Percentiles rank a stretch among this genome's conserved stretches.
Evolutionary conservation across 2,113 vertebrate species (phyloP).

Genomic region (Vombatus ursinus): DNA sequence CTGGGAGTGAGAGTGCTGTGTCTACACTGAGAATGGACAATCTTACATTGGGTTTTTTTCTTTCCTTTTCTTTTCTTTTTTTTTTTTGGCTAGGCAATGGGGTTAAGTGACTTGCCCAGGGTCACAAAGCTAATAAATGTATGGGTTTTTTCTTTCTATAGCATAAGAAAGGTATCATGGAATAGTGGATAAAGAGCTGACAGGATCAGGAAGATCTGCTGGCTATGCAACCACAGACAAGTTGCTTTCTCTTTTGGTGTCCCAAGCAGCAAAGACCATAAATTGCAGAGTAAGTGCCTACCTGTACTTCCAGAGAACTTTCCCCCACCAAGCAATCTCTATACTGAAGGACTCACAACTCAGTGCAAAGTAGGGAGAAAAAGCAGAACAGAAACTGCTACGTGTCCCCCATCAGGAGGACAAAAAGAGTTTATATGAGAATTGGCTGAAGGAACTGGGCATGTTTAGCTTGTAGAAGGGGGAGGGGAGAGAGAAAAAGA

Average conservation of each 20-base stretch:
- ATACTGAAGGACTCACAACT: neutral
- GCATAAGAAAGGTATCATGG: neutral
- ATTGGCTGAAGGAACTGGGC: neutral
- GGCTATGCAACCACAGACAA: neutral
- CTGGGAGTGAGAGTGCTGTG: neutral
- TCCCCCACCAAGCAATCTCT: neutral
- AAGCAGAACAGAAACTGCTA: neutral
- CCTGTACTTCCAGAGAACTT: neutral
- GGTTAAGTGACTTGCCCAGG: no score
- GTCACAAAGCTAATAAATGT: no score
- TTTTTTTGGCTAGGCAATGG: no score
- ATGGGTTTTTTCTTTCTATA: neutral
- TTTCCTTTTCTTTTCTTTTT: neutral
- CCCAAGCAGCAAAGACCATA: neutral
- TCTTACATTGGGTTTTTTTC: neutral
- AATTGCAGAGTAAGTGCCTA: neutral
- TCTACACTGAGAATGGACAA: neutral
- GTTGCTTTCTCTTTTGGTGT: neutral
- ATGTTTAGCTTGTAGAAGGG: rapidly evolving
- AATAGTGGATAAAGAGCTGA: neutral
- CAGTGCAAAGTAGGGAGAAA: neutral
- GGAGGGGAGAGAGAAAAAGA: no score
- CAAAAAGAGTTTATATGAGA: neutral
- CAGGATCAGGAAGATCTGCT: neutral
- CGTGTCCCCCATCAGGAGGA: neutral